phyloP scores from a whole-genome alignment of 2,113 vertebrate genomes.

The Poeciliopsis retropinna region DNA sequence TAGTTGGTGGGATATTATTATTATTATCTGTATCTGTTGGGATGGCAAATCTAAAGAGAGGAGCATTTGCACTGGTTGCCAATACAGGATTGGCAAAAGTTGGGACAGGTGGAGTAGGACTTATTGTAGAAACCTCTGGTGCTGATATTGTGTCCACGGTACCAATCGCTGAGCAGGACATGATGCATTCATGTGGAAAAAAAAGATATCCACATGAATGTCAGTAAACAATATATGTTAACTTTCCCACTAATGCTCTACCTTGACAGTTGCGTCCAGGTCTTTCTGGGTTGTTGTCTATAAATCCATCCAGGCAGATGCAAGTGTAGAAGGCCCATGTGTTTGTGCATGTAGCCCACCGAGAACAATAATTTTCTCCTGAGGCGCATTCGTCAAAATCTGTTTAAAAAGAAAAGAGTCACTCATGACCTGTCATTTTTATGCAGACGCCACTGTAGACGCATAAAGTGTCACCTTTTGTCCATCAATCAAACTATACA shows the following conservation, averaged over 20 bases:
- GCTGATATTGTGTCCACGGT: constrained; percentile 3
- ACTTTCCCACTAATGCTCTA: constrained; percentile 40
- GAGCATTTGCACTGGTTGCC: not conserved
- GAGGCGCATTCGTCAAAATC: constrained; percentile 85
- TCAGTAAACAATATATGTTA: too few species aligned
- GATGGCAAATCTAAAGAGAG: not conserved
- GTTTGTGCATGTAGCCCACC: constrained; percentile 76
- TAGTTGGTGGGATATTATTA: not conserved
- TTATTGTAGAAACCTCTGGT: not conserved
- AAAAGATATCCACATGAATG: not conserved
- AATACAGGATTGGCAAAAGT: too few species aligned
- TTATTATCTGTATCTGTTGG: too few species aligned
- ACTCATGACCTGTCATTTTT: not conserved
- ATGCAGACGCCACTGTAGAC: too few species aligned
- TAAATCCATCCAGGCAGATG: constrained; percentile 69
- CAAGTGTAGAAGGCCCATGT: constrained; percentile 82
- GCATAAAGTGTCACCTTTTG: too few species aligned
- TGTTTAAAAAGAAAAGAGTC: constrained; percentile 14
- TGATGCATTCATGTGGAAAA: constrained; percentile 17
- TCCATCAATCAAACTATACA: too few species aligned
- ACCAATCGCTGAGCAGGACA: constrained; percentile 31
- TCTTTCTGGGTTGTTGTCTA: constrained; percentile 63
- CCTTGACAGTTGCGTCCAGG: constrained; percentile 84
- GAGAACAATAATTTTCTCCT: constrained; percentile 80
- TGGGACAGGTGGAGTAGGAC: not conserved